Base-by-base conservation (phyloP, 2,797 vertebrate genomes). In the Microctenopoma stevenorrisi region DNA sequence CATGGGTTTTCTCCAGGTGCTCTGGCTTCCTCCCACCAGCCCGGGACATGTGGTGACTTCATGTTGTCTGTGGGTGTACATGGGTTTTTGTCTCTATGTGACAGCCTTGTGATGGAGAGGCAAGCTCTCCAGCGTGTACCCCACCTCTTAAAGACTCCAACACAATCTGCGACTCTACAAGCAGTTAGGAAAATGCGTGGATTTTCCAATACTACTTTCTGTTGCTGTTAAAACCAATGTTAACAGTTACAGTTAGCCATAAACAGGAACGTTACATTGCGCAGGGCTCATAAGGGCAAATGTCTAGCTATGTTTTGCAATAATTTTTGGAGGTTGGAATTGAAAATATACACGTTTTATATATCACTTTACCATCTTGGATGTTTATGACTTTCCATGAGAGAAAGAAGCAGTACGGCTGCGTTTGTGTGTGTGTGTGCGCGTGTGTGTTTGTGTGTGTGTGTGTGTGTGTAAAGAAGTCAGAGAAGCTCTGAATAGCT, bases 321-420 rank as follows among this genome's bases (percentile, higher is more conserved):
- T 40, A 61, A 72, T 72, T 68, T 68, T 61, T 53, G 48, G 50
- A 72, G 33, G 55, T 68, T 76, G 64, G 72, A 76, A 50, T 67
- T 60, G 72, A 58, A 76, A 60, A 80, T 70, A 62, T 35, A 18
- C 1, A 26, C 18, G 9, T 0, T 3, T 63, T 47, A 53, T 47
- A 47, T 55, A 47, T 74, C 28, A 46, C 42, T 70, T 58, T 60
- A 64, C 22, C 58, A 58, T 67, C 40, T 49, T 40, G 4, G 33
- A 10, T 9, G 14, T 40, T n/a, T 40, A n/a, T 50, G n/a, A 7
- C 35, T 62, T 26, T 16, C 11, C 9, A 2, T 10, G 35, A 60
- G 26, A 26, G 16, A 37, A 58, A n/a, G 59, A 40, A 37, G 47
- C n/a, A 38, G 28, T 5, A 2, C 9, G 8, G 12, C 33, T 10